phyloP scores from a whole-genome alignment of 30 jellyfish, hydroid and myxozoan genomes.

The Chrysaora quinquecirrha region DNA sequence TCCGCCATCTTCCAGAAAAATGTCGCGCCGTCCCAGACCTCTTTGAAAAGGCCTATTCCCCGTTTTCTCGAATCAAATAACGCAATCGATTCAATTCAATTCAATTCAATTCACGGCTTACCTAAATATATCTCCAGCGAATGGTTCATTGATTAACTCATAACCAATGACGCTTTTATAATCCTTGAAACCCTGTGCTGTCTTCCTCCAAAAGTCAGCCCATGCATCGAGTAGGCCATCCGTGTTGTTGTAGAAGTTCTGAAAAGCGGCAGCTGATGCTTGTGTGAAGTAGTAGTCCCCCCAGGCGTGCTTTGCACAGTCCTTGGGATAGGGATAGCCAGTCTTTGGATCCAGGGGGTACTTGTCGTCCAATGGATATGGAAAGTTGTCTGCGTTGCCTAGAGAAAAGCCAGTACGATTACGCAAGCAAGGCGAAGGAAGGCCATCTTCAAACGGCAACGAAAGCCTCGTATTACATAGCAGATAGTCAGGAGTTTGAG shows the following conservation, averaged over 20 bases:
- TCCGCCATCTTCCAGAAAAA: too few relatives aligned
- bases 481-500: too few relatives aligned
- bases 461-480: too few relatives aligned
- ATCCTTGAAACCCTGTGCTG: constrained; percentile 82
- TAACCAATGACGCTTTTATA: constrained; percentile 79
- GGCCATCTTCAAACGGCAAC: too few relatives aligned
- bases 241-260: constrained; percentile 83
- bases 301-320: constrained; percentile 84
- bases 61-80: too few relatives aligned
- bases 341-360: constrained; percentile 83
- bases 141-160: constrained; percentile 94
- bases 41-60: too few relatives aligned
- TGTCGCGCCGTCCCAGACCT: too few relatives aligned
- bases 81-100: too few relatives aligned
- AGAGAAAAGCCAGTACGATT: too few relatives aligned
- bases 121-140: constrained; percentile 89
- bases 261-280: constrained; percentile 93
- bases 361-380: constrained; percentile 80
- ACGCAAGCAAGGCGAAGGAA: too few relatives aligned
- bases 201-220: constrained; percentile 91
- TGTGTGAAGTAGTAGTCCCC: constrained; percentile 92
- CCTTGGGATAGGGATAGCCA: constrained; percentile 94
- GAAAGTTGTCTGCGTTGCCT: constrained; percentile 86
- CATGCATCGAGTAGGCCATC: constrained; percentile 88
- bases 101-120: too few relatives aligned